These are phyloP conservation scores for Malacoctenus gilli DNA, from an alignment of 2,797 vertebrate genomes.

Conservation along the genomic window DNA sequence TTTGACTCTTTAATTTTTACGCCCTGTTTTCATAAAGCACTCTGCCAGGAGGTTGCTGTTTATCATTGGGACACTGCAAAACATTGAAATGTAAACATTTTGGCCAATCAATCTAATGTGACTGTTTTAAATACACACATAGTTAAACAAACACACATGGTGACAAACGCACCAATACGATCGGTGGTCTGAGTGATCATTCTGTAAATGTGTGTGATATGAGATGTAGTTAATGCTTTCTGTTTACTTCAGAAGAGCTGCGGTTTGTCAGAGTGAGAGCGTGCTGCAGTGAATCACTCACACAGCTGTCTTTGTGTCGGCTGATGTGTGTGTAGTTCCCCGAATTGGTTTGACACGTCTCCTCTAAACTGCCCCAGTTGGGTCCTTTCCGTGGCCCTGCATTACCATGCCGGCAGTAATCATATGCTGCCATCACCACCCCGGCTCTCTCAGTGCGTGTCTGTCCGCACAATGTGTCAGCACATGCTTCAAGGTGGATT, in stretches of 20 bases:
- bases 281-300: conserved; percentile 24
- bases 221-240: conserved; percentile 19
- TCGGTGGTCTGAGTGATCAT: conserved; percentile 30
- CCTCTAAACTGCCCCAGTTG: conserved; percentile 42
- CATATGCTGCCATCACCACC: conserved; percentile 42
- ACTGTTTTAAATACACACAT: conserved; percentile 49
- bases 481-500: conserved; percentile 49
- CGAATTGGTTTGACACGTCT: conserved; percentile 67
- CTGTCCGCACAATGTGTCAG: conserved; percentile 63
- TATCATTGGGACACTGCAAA: conserved; percentile 33
- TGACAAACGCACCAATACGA: conserved; percentile 24
- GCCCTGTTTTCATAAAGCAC: too few species aligned
- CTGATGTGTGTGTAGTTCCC: conserved; percentile 42
- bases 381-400: conserved; percentile 8
- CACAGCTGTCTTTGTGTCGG: conserved; percentile 45
- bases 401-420: conserved; percentile 19
- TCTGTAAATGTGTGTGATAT: conserved; percentile 21
- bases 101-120: conserved; percentile 50
- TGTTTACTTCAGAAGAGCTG: conserved; percentile 27
- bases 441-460: conserved; percentile 40
- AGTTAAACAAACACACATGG: conserved; percentile 15
- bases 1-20: too few species aligned
- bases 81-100: conserved; percentile 48
- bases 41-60: conserved; percentile 3
- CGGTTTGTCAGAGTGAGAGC: conserved; percentile 36